Evolutionary conservation across 1,140 invertebrate genomes (phyloP).

Genomic region (Heliconius nattereri): DNA sequence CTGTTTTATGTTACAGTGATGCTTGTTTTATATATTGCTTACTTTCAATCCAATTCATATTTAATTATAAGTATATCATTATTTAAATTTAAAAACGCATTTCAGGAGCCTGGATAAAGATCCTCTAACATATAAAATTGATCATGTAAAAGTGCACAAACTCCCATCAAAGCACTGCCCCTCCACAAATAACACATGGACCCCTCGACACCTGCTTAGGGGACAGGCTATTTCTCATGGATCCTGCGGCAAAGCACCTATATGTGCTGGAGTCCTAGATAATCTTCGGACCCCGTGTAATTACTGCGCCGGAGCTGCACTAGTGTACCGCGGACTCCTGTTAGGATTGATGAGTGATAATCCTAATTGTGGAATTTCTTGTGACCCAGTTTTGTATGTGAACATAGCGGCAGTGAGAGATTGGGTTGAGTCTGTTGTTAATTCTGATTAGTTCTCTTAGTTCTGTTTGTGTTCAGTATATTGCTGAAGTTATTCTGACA

Average conservation of each 20-base stretch:
- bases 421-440: conserved; percentile 50
- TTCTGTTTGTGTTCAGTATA: neutral
- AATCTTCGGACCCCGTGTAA: conserved; percentile 44
- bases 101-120: conserved; percentile 40
- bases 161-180: conserved; percentile 38
- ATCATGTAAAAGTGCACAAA: conserved; percentile 31
- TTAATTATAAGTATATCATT: no score
- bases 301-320: conserved; percentile 58
- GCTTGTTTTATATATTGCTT: no score
- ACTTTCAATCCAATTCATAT: no score
- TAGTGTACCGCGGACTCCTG: conserved; percentile 45
- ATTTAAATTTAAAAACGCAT: neutral
- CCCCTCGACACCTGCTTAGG: conserved; percentile 42
- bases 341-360: conserved; percentile 50
- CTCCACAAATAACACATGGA: conserved; percentile 29
- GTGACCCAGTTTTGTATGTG: conserved; percentile 55
- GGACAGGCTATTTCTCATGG: conserved; percentile 27
- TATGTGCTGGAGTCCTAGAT: conserved; percentile 45
- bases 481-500: no score
- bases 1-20: no score
- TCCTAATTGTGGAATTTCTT: conserved; percentile 48
- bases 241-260: conserved; percentile 31
- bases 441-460: conserved; percentile 16
- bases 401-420: conserved; percentile 44
- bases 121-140: conserved; percentile 26